A percentile compares a stretch with the other conserved stretches of the same genome.
phyloP scores from a whole-genome alignment of 1,140 invertebrate genomes.

The Rhagoletis pomonella region DNA sequence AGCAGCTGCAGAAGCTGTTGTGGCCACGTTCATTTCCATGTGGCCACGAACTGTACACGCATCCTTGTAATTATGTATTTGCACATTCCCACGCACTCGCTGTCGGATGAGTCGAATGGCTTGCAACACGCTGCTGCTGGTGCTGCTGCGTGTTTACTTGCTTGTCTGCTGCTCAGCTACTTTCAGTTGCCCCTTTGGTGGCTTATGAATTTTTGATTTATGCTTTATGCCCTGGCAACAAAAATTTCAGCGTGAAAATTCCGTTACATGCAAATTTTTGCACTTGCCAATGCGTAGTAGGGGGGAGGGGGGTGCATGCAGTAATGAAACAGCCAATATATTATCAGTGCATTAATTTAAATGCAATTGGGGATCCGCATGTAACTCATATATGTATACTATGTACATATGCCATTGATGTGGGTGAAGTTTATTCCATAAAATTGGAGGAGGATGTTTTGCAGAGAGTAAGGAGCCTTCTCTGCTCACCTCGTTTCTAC shows the following conservation, averaged over 20 bases:
- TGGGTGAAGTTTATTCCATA: no score
- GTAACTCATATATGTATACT: no score
- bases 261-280: conserved; percentile 15
- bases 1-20: conserved; percentile 33
- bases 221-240: background rate
- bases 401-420: background rate
- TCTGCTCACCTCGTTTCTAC: no score
- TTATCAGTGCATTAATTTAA: conserved; percentile 44
- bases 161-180: background rate
- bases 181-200: background rate
- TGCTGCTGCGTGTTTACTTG: background rate
- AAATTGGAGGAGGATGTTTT: background rate
- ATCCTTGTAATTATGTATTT: conserved; percentile 46
- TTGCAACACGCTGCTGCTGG: background rate
- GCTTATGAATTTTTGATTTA: conserved; percentile 34
- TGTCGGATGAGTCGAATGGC: no score
- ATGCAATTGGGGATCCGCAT: conserved; percentile 2
- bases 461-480: no score
- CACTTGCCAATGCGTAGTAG: background rate
- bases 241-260: conserved; percentile 45
- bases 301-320: background rate
- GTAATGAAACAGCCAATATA: conserved; percentile 35
- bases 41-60: conserved; percentile 44
- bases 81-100: background rate
- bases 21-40: conserved; percentile 36